phyloP scores from a whole-genome alignment of 2,113 vertebrate genomes.

The Scatophagus argus region DNA sequence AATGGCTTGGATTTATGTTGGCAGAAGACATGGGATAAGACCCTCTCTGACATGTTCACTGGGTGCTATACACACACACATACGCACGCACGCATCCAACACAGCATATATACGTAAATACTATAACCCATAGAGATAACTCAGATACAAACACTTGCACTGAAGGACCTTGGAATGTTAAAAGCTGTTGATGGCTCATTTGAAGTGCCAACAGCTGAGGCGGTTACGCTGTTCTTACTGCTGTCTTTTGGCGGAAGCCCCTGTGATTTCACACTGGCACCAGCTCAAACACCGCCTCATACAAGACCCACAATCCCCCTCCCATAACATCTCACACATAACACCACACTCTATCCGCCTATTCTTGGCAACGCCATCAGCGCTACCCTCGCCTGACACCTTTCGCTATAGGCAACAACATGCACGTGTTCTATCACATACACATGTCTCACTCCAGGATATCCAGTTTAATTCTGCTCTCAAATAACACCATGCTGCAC shows the following conservation, averaged over 20 bases:
- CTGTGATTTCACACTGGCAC: conserved; percentile 79
- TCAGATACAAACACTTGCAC: conserved; percentile 58
- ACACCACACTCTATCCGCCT: conserved; percentile 55
- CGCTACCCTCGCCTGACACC: conserved; percentile 37
- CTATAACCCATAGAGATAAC: conserved; percentile 63
- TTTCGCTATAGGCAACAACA: conserved; percentile 37
- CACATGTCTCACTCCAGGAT: conserved; percentile 28
- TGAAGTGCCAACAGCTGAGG: conserved; percentile 82
- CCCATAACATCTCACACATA: conserved; percentile 62
- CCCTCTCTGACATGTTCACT: conserved; percentile 52
- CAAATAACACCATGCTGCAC: conserved; percentile 22
- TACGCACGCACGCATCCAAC: conserved; percentile 14
- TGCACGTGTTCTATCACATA: conserved; percentile 25
- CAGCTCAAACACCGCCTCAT: conserved; percentile 68
- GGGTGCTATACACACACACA: conserved; percentile 45
- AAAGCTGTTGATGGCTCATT: conserved; percentile 82
- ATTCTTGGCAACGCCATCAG: conserved; percentile 64
- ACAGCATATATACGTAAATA: conserved; percentile 43
- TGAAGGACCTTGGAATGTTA: conserved; percentile 66
- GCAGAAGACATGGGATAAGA: conserved; percentile 56
- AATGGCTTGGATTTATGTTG: conserved; percentile 54
- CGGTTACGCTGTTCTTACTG: conserved; percentile 60
- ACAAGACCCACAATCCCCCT: conserved; percentile 47
- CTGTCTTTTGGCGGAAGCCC: conserved; percentile 70
- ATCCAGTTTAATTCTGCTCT: conserved; percentile 30